Base-by-base conservation (phyloP, 2,888 invertebrate species). In the Yponomeuta plumbellus region DNA sequence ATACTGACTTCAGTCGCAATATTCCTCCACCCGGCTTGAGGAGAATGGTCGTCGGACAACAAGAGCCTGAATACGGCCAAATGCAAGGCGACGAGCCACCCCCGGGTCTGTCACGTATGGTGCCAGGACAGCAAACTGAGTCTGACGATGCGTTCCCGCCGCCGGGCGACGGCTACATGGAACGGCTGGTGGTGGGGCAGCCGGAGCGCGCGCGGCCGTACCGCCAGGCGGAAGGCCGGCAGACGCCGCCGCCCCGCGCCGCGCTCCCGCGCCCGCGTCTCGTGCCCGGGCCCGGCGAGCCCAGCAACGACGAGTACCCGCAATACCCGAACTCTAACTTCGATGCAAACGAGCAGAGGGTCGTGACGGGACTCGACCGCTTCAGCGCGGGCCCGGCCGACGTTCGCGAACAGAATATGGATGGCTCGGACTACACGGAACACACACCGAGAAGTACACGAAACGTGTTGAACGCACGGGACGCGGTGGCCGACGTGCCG, bases 1-100 rank as follows among this genome's bases (percentile, higher is more conserved):
- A 91, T 72, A 85, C 88, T 5, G 87, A 90, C 71, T 87, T 85
- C 61, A 84, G 84, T 68, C 92, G 93, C 70, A 85, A 88, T 67
- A 84, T 92, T 69, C 94, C 94, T 1, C 94, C 94, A 3, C 93
- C 94, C 0, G 94, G 94, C 0, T 76, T 94, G 11, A 92, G 94
- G 17, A 86, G 95, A 71, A 90, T 94, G 88, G 94, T 94, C 3
- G 86, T 94, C 0, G 95, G 95, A 0, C 94, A 94, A 76, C 93
- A 93, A 63, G 94, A 94, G 73, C 75, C 91, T 40, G 92, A 91
- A 72, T 92, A 89, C 69, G 83, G 77, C 66, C 85, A 82, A 70
- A 79, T 83, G 67, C 77, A 81, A 57, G 80, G 82, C 1, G 91
- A 91, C 66, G 92, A 92, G 67, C 92, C 92, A 22, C 92, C 92